Conservation (phyloP, 2,888 invertebrate genomes). For the Heterodera filipjevi region DNA sequence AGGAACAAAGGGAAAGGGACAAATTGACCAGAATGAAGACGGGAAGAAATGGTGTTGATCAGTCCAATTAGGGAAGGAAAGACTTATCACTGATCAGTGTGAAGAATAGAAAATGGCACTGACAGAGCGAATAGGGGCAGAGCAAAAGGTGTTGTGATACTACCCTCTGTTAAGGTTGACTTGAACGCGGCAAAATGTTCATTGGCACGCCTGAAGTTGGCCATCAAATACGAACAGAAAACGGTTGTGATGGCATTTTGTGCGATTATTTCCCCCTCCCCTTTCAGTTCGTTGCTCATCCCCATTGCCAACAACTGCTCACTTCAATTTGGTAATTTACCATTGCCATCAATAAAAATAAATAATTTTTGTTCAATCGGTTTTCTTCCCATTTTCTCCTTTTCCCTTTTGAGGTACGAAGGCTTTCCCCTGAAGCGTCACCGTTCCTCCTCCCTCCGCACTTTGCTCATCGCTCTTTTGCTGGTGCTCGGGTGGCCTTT, state of each 20-base stretch:
- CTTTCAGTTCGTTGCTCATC: conserved; percentile 70
- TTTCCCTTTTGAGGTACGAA: conserved; percentile 61
- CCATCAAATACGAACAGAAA: conserved; percentile 71
- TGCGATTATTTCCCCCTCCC: neutral
- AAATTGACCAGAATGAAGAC: neutral
- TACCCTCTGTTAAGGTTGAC: conserved; percentile 15
- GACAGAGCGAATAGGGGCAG: no score
- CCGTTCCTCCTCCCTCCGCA: conserved; percentile 66
- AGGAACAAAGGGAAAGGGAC: neutral
- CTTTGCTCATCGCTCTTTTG: conserved; percentile 68
- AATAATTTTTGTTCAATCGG: neutral
- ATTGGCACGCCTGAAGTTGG: conserved; percentile 69
- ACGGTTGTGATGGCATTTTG: conserved; percentile 62
- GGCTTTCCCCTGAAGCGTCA: conserved; percentile 70
- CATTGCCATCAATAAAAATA: neutral
- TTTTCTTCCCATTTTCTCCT: neutral
- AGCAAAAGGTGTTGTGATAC: no score
- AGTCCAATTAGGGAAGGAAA: no score
- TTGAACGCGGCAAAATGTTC: conserved; percentile 29
- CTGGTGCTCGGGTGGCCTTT: conserved; percentile 69
- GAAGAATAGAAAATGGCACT: no score
- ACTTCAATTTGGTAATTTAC: conserved; percentile 69
- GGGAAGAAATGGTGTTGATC: neutral
- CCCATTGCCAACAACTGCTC: conserved; percentile 71
- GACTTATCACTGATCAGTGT: no score